Conservation (phyloP, 2,797 vertebrate species). For the Pangasius sanitwongsei region DNA sequence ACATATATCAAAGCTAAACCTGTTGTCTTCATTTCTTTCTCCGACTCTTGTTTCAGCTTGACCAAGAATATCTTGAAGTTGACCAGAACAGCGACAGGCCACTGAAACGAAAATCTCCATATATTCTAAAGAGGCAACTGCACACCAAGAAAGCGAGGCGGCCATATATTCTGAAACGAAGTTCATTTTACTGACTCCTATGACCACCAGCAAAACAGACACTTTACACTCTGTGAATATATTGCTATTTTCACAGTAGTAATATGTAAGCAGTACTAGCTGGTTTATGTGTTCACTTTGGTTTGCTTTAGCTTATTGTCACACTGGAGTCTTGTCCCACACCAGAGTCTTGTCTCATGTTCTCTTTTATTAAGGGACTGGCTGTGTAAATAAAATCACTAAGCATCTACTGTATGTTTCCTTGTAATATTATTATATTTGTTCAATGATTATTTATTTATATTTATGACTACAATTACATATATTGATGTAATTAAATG, state of each 20-base stretch:
- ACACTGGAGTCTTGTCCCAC: not conserved
- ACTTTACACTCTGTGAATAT: constrained; percentile 53
- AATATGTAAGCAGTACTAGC: not conserved
- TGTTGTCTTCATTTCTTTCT: constrained; percentile 8
- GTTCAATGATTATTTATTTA: constrained; percentile 49
- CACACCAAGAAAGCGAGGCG: constrained; percentile 88
- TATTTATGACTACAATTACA: constrained; percentile 14
- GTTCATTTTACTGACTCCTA: constrained; percentile 81
- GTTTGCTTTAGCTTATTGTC: constrained; percentile 33
- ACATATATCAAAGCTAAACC: not conserved
- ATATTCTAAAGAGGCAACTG: constrained; percentile 92
- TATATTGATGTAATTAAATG: constrained; percentile 50
- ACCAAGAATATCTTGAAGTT: constrained; percentile 78
- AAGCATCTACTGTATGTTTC: constrained; percentile 34
- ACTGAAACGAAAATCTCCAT: constrained; percentile 93
- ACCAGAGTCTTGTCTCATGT: not conserved
- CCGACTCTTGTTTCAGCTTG: constrained; percentile 66
- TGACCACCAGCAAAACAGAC: constrained; percentile 4
- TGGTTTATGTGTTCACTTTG: constrained; percentile 32
- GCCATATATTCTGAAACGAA: constrained; percentile 94
- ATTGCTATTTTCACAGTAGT: constrained; percentile 47
- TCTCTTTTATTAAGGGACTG: constrained; percentile 30
- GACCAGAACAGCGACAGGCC: constrained; percentile 80
- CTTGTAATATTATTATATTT: constrained; percentile 49
- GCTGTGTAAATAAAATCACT: constrained; percentile 54